These are phyloP conservation scores for Cettia cetti DNA, from an alignment of 2,113 vertebrate genomes.

Conservation along the genomic window DNA sequence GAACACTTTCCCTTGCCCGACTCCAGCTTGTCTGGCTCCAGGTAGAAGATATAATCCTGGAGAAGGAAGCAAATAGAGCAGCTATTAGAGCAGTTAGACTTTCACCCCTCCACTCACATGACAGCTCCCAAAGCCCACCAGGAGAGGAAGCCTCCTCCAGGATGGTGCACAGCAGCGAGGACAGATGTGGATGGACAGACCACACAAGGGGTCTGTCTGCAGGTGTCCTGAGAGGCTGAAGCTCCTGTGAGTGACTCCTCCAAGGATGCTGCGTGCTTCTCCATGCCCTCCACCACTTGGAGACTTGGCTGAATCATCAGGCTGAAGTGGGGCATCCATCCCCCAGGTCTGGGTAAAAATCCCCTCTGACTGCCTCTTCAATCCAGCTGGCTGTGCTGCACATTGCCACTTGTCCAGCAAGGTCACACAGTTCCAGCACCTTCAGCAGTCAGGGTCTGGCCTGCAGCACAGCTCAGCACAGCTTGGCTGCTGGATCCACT, in stretches of 20 bases:
- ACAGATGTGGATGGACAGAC: rapidly evolving
- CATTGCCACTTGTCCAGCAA: rapidly evolving
- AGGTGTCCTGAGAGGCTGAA: neutral
- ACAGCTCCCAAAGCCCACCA: neutral
- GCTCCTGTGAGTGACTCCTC: neutral
- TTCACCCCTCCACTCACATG: neutral
- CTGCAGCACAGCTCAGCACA: neutral
- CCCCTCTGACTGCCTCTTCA: neutral
- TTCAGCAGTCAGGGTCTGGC: neutral
- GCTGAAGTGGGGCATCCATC: neutral
- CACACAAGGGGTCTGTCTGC: neutral
- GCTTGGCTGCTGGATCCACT: neutral
- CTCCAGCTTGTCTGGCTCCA: constrained; percentile 95
- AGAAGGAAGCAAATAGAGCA: constrained; percentile 22
- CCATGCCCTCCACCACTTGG: neutral
- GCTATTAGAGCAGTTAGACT: neutral
- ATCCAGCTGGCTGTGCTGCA: neutral
- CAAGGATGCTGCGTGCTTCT: neutral
- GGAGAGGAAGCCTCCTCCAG: neutral
- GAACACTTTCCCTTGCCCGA: constrained; percentile 98
- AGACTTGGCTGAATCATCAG: neutral
- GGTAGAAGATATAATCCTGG: constrained; percentile 95
- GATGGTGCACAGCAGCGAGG: neutral
- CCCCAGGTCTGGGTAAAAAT: neutral
- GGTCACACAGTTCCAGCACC: neutral